Conservation (phyloP, 2,797 vertebrate genomes). For the Sebastes steindachneri region DNA sequence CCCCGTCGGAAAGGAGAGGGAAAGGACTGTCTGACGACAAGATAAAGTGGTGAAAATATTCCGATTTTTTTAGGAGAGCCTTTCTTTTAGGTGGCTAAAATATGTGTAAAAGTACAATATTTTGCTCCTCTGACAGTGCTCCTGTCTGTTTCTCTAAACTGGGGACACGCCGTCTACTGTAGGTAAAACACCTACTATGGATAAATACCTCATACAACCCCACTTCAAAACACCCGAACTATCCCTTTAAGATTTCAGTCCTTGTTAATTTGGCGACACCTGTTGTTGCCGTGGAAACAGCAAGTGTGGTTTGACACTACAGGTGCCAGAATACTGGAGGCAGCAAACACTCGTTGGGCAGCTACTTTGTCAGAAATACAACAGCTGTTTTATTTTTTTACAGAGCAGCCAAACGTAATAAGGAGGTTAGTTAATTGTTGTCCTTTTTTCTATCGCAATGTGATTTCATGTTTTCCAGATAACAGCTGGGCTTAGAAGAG, state of each 20-base stretch:
- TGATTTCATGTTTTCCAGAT: background rate
- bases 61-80: too few species aligned
- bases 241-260: background rate
- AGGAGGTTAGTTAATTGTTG: background rate
- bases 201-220: too few species aligned
- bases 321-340: background rate
- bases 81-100: too few species aligned
- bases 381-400: background rate
- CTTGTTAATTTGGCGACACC: background rate
- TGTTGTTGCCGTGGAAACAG: background rate
- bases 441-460: background rate
- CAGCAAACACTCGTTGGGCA: background rate
- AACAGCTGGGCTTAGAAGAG: background rate
- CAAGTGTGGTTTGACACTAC: background rate
- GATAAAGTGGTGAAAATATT: too few species aligned
- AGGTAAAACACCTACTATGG: too few species aligned
- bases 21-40: too few species aligned
- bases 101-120: too few species aligned
- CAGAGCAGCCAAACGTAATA: background rate
- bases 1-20: too few species aligned
- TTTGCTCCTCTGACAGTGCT: fast-evolving
- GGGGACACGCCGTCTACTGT: too few species aligned
- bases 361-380: background rate
- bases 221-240: too few species aligned
- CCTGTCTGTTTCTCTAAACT: too few species aligned